Evolutionary conservation across 2,797 vertebrate genomes (phyloP), one percentile per base, ranked within the genome.

Genomic region (Epinephelus malabaricus): DNA sequence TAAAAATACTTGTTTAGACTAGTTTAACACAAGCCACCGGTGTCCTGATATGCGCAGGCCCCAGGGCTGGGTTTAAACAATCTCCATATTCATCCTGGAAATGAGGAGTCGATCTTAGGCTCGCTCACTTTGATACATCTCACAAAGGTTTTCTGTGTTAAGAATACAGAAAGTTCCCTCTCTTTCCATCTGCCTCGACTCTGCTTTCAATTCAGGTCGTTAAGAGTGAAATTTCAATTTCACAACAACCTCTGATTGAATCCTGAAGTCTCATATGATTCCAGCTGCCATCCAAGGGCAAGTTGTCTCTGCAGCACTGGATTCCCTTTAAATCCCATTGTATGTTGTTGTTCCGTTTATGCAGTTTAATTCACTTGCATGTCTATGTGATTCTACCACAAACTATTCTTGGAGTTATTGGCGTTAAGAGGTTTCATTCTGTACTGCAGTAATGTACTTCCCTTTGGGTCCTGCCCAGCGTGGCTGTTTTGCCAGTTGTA

Each of bases 121-220:
- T 61, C 7, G 9, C 47, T 70, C 45, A 76, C 53, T 87, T 69
- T 77, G 61, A 88, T 78, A 45, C 59, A 69, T 73, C 68, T 84
- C 77, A 84, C 79, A 91, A 85, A 84, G 65, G 65, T 75, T 88
- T 89, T 83, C 80, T 87, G 68, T 90, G n/a, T 79, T 40, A 70
- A 76, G 64, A 77, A 79, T 65, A 78, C 70, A 80, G 38, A 83
- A 77, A 70, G 59, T 63, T 69, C 56, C 59, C 34, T 72, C 40
- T 78, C 54, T 87, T 72, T 73, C 55, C 58, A 54, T 88, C 67
- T 76, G 68, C 51, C 27, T 58, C 9, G 18, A 80, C 68, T 89
- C 79, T 88, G 86, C 78, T 84, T 87, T 73, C 64, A 86, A 83
- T 90, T 86, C 72, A 76, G 70, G 51, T 79, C 18, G 18, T 82